Evolutionary conservation across 2,113 vertebrate genomes (phyloP), one percentile per base, ranked within the genome.

Genomic region (Hypomesus transpacificus): DNA sequence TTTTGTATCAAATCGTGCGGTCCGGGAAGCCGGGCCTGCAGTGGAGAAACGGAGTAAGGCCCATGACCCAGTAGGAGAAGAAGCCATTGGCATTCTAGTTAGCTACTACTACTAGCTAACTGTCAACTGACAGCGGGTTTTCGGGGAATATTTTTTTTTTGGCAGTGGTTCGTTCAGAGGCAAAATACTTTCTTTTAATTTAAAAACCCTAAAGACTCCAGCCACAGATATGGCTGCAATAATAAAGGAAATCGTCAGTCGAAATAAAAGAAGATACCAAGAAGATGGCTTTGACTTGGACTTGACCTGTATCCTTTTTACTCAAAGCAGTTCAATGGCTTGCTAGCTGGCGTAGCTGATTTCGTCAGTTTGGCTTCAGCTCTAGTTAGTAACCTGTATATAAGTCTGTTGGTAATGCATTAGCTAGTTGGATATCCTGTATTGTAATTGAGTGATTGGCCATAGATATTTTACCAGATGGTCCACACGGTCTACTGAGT

Each of bases 201-300:
- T 84, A 22, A 75, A 68, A 76, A 79, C 78, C 78, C 52, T 64
- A 80, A 82, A 76, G 84, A 84, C 82, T 80, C 76, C 76, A 77
- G 63, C 77, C 62, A 67, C 65, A 64, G 81, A 84, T 1, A 96
- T 96, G 96, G 95, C 96, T 86, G 94, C 93, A 81, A 93, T 96
- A 87, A 95, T 96, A 90, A 96, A 96, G 88, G 95, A 94, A 87
- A 93, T 97, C 86, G 95, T 98, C 76, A 97, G 96, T 90, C 92
- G 95, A 81, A 97, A 97, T 86, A 97, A 97, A 90, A 92, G 95
- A 90, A 90, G 96, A 83, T 97, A 94, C 85, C 96, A 96, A 87
- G 96, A 97, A 91, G 96, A 96, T 92, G 96, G 96, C 81, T 98
- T 98, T 91, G 95, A 98, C 91, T 91, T 98, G 93, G 96, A 96